Conservation (phyloP, 23 tunicate genomes). For the Ciona savignyi region DNA sequence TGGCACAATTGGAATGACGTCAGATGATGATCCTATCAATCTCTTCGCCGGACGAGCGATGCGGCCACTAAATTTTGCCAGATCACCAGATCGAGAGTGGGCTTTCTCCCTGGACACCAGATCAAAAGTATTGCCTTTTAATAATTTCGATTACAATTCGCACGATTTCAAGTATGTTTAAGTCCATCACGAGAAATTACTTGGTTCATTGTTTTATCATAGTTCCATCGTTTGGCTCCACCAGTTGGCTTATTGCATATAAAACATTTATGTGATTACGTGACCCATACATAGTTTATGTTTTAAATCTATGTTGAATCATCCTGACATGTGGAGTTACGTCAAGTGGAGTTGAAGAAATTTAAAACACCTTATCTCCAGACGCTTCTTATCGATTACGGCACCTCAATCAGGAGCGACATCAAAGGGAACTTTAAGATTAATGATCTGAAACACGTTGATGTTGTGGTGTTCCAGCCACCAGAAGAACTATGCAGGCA, state of each 20-base stretch:
- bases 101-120: constrained; percentile 14
- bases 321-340: too few species aligned
- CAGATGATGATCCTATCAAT: constrained; percentile 37
- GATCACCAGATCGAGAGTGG: neutral
- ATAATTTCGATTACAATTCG: too few species aligned
- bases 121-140: constrained; percentile 6
- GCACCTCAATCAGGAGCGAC: neutral
- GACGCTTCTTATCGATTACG: constrained; percentile 3
- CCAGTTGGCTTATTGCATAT: too few species aligned
- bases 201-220: too few species aligned
- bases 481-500: neutral
- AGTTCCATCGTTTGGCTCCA: too few species aligned
- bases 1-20: constrained; percentile 30
- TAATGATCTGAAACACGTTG: constrained; percentile 8
- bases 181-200: too few species aligned
- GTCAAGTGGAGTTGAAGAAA: too few species aligned
- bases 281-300: too few species aligned
- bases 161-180: too few species aligned
- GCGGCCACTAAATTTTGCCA: neutral
- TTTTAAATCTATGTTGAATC: too few species aligned
- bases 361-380: too few species aligned
- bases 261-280: too few species aligned
- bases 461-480: neutral
- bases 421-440: neutral
- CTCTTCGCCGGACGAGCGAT: constrained; percentile 28